These are phyloP conservation scores for Ageneiosus marmoratus DNA, from an alignment of 2,113 vertebrate species.

Conservation along the genomic window DNA sequence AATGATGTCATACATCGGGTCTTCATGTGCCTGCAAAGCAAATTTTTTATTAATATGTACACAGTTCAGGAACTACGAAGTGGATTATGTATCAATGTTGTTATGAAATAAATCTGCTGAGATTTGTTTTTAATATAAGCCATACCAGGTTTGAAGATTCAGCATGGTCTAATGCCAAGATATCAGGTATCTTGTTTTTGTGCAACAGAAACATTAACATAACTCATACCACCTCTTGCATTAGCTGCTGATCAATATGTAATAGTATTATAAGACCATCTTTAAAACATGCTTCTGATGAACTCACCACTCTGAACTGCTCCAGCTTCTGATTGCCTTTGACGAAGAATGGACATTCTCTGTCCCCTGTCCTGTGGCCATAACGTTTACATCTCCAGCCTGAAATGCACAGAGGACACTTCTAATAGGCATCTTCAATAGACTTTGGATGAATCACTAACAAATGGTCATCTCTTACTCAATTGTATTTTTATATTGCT, in stretches of 20 bases:
- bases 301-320: constrained; percentile 96
- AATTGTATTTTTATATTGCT: background rate
- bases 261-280: background rate
- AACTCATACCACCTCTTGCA: background rate
- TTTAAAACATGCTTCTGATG: background rate
- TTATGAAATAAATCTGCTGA: background rate
- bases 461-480: background rate
- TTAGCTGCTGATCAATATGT: background rate
- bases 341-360: constrained; percentile 95
- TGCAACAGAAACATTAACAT: background rate
- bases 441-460: background rate
- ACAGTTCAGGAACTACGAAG: background rate
- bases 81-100: background rate
- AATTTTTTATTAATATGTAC: background rate
- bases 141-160: background rate
- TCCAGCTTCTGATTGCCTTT: constrained; percentile 98
- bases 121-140: background rate
- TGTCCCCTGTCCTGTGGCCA: constrained; percentile 93
- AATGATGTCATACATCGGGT: constrained; percentile 94
- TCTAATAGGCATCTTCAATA: background rate
- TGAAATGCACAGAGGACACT: constrained; percentile 58
- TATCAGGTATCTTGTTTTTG: background rate
- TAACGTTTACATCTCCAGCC: constrained; percentile 97
- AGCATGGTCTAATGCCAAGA: background rate
- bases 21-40: constrained; percentile 86